Percentiles rank a stretch among this genome's conserved stretches.
Evolutionary conservation across 2,888 invertebrate species (phyloP).

Genomic region (Deroplatys truncata): DNA sequence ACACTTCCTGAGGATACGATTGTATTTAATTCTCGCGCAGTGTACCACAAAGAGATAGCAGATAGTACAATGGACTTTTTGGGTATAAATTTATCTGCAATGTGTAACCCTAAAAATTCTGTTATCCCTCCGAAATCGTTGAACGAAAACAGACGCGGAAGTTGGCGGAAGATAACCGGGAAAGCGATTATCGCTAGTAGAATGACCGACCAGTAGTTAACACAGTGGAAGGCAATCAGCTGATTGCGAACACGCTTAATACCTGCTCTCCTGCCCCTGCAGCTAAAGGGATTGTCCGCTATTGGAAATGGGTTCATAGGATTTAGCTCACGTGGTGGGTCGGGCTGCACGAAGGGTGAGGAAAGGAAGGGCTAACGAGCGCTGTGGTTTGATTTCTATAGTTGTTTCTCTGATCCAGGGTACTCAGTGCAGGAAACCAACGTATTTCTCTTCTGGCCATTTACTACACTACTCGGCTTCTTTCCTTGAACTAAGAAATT

Average conservation of each 20-base stretch:
- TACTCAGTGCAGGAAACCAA: neutral
- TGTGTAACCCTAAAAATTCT: too few relatives aligned
- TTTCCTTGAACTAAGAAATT: too few relatives aligned
- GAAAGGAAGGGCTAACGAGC: neutral
- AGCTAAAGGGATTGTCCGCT: neutral
- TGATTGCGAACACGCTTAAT: neutral
- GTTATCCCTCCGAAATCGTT: too few relatives aligned
- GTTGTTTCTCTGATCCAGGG: neutral
- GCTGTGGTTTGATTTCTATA: neutral
- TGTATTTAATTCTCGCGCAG: too few relatives aligned
- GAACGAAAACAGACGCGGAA: neutral
- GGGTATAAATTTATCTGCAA: too few relatives aligned
- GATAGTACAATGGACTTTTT: too few relatives aligned
- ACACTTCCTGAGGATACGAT: too few relatives aligned
- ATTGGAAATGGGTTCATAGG: conserved; percentile 1
- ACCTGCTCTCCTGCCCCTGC: neutral
- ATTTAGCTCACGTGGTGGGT: neutral
- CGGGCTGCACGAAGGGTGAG: neutral
- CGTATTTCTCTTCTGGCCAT: too few relatives aligned
- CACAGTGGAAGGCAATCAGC: neutral
- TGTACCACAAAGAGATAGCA: too few relatives aligned
- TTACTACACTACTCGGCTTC: too few relatives aligned
- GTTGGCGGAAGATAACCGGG: neutral
- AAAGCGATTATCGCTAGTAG: neutral
- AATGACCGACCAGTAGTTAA: neutral